These are phyloP conservation scores for Melopsittacus undulatus DNA, from an alignment of 2,797 vertebrate species.

Conservation along the genomic window DNA sequence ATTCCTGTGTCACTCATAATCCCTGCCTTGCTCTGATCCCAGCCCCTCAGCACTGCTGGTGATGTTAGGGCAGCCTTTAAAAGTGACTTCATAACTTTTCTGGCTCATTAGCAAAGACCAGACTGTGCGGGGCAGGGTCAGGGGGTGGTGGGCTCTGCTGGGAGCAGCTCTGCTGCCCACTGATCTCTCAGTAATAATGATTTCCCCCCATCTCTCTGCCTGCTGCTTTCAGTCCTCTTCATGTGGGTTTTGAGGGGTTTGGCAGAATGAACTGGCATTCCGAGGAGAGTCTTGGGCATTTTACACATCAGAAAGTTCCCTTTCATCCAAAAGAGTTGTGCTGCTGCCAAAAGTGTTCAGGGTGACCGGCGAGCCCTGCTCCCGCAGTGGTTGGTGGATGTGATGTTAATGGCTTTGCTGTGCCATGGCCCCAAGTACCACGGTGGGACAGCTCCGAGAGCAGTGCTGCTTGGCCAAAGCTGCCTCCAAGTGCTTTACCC, in stretches of 20 bases:
- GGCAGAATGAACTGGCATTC: not conserved
- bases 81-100: not conserved
- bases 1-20: not conserved
- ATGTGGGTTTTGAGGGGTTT: not conserved
- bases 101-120: not conserved
- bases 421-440: accelerated
- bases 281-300: not conserved
- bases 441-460: not conserved
- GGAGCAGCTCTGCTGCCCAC: not conserved
- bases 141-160: not conserved
- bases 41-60: not conserved
- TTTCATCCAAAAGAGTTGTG: not conserved
- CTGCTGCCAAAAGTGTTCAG: not conserved
- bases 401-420: not conserved
- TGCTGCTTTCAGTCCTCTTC: not conserved
- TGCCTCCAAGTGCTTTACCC: not conserved
- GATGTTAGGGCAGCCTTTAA: not conserved
- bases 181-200: not conserved
- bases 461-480: not conserved
- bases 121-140: accelerated
- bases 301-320: not conserved
- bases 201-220: not conserved
- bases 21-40: not conserved
- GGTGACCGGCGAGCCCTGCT: accelerated
- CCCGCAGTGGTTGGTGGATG: accelerated